phyloP scores from a whole-genome alignment of 2,113 vertebrate genomes.

The Limnothrissa miodon region DNA sequence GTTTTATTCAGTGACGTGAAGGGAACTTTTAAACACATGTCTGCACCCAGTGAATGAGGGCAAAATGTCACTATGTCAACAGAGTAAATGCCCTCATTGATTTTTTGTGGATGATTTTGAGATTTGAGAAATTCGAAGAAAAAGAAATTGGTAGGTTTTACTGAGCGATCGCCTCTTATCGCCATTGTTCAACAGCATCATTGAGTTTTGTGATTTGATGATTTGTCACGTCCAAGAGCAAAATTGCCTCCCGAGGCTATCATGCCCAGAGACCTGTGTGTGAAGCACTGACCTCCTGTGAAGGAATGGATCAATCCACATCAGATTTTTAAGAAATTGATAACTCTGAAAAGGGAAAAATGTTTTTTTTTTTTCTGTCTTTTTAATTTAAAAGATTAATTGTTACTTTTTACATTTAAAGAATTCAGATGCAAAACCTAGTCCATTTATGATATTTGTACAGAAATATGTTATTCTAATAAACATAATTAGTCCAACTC shows the following conservation, averaged over 20 bases:
- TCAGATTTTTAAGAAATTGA: background rate
- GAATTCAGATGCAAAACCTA: background rate
- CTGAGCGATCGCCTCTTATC: background rate
- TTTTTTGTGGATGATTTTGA: background rate
- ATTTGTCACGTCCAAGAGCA: background rate
- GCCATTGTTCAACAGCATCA: background rate
- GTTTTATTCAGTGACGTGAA: constrained; percentile 56
- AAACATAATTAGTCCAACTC: no score
- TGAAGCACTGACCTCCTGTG: background rate
- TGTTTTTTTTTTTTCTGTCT: no score
- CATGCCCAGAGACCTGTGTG: background rate
- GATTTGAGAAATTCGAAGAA: background rate
- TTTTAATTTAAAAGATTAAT: background rate
- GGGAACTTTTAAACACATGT: constrained; percentile 25
- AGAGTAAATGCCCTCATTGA: background rate
- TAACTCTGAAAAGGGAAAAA: background rate
- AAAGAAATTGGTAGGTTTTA: background rate
- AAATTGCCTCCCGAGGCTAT: background rate
- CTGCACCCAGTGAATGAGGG: constrained; percentile 17
- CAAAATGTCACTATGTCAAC: constrained; percentile 17
- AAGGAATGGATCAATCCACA: background rate
- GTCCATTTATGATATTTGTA: no score
- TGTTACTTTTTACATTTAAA: background rate
- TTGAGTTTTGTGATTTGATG: background rate
- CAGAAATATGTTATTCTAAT: no score